Base-by-base conservation (phyloP, 2,113 vertebrate species). In the Pituophis catenifer region DNA sequence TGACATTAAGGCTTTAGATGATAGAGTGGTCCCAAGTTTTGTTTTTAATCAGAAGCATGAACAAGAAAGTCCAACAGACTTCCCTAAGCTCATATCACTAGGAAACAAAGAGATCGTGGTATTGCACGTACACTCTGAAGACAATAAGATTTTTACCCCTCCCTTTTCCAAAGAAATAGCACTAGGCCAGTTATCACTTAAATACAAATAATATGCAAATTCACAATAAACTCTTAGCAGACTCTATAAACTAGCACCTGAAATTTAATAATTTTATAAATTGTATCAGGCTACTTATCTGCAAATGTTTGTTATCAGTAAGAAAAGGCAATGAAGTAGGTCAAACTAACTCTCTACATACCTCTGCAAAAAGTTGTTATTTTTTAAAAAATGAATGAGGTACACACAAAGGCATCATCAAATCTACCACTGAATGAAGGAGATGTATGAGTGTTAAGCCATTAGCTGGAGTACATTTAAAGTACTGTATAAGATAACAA, bases 11-110 rank as follows among this genome's bases (percentile, higher is more conserved):
- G 65, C 58, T 92, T 93, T 86, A 57, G 59, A 92, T 55, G 94
- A 59, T 92, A 91, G 59, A 95, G 85, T 94, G 93, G 95, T 94
- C 92, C 81, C 65, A 86, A 1, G 38, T 24, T 94, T 95, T 91
- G 86, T 92, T 87, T 92, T 91, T 57, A 57, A 55, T 19, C 57
- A 92, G 4, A 3, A n/a, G 65, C 89, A 93, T 19, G 17, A 26
- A 88, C 62, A 26, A 11, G 85, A 55, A 93, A 81, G 1, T 0
- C 0, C 0, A 5, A 54, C 88, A 93, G 89, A 93, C 65, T 90
- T 89, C 65, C 91, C 55, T n/a, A 33, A 89, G 38, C 26, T 9
- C 94, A 70, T 88, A 21, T 53, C 19, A 90, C 44, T 53, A 87
- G 85, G 59, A 26, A 33, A 92, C 6, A 0, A 87, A 38, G 48